Percentiles rank a stretch among this genome's conserved stretches.
Evolutionary conservation across 1,140 invertebrate species (phyloP).

Genomic region (Ceratitis capitata): DNA sequence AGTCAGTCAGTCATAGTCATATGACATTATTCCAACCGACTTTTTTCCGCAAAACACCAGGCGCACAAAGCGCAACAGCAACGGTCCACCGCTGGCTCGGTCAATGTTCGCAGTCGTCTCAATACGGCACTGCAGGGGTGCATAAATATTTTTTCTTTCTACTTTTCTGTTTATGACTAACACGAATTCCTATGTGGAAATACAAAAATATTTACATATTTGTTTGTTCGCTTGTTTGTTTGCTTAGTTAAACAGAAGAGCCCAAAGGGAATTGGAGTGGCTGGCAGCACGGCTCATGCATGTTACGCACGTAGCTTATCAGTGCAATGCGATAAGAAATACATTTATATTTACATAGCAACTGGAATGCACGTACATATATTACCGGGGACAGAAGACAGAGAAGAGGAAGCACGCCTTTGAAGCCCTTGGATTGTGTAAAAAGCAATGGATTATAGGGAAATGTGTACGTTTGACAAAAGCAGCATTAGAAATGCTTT

Average conservation of each 20-base stretch:
- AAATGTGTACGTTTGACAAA: neutral
- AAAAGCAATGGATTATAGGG: neutral
- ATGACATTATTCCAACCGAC: slow-evolving; percentile 28
- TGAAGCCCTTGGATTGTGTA: neutral
- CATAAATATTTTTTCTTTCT: neutral
- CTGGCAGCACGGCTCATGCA: neutral
- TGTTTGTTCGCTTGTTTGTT: neutral
- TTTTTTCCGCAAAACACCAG: slow-evolving; percentile 17
- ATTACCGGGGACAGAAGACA: too few relatives aligned
- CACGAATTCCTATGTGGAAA: too few relatives aligned
- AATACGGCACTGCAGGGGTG: neutral
- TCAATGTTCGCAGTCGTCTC: neutral
- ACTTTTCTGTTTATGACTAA: neutral
- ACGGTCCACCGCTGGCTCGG: neutral
- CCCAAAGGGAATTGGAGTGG: neutral
- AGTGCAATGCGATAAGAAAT: slow-evolving; percentile 23
- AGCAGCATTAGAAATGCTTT: neutral
- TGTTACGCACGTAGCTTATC: neutral
- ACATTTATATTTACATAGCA: neutral
- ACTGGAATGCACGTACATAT: neutral
- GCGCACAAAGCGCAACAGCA: neutral
- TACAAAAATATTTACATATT: too few relatives aligned
- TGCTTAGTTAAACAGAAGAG: neutral
- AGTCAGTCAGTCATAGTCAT: neutral
- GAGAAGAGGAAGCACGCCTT: too few relatives aligned